Base-by-base conservation (phyloP, 1,140 invertebrate genomes). In the Parasteatoda tepidariorum region DNA sequence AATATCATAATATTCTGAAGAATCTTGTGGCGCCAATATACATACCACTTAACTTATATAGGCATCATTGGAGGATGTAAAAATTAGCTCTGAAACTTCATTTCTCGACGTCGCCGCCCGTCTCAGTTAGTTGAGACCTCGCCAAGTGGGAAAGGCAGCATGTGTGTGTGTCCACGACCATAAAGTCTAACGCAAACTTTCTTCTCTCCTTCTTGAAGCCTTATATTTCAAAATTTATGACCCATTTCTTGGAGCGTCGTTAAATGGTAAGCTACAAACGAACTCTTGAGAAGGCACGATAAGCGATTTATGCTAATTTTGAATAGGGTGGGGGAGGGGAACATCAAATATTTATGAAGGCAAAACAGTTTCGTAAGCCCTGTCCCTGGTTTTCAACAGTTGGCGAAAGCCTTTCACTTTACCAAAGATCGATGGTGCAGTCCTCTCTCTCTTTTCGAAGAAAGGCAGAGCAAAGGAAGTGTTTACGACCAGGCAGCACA, bases 251-350 rank as follows among this genome's bases (percentile, higher is more conserved):
- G 66, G 22, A 41, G 38, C 30, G 4, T 48, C 9, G 38, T 48
- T 48, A 48, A 48, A 18, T 18, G 38, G 38, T 13, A 48, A 18
- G 38, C 1, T 18, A 9, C 18, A 48, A 48, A 48, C 38, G 38
- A 48, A 48, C 38, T 48, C n/a, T n/a, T 48, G 9, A 18, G 9
- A 18, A 48, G 4, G 38, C 18, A 22, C 68, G 68, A 24, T 71
- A 71, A 71, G 68, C 68, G 68, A 71, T 71, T 71, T 71, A 71
- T 71, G 68, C 68, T 71, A 71, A 71, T 71, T 71, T 41, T 30
- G 26, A n/a, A n/a, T n/a, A n/a, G 48, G 28, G 30, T 26, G 13
- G 34, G 41, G 68, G 41, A 41, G 31, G 68, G 41, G 55, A 71
- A 71, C 68, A 71, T 71, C 68, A 71, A 71, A 71, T 71, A 71